phyloP scores from a whole-genome alignment of 1,140 invertebrate species.

The Drosophila biarmipes region DNA sequence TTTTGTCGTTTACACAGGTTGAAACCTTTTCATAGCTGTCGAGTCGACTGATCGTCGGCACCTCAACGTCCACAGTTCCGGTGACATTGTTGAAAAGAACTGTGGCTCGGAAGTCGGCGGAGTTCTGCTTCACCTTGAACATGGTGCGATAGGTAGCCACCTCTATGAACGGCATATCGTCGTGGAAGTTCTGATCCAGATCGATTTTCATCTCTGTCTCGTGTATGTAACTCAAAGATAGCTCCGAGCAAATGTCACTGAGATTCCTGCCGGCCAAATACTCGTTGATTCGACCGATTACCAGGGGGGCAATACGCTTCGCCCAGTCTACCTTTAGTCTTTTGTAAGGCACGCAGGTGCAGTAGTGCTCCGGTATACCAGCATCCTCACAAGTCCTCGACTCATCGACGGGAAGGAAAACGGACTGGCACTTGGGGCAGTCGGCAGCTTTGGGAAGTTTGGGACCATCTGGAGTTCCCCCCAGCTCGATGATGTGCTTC shows the following conservation, averaged over 20 bases:
- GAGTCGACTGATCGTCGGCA: constrained; percentile 86
- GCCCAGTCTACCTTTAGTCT: constrained; percentile 68
- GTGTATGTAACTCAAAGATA: constrained; percentile 52
- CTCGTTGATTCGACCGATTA: constrained; percentile 85
- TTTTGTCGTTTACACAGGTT: constrained; percentile 85
- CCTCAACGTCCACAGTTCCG: constrained; percentile 50
- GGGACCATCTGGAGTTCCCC: constrained; percentile 8
- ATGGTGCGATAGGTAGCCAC: constrained; percentile 50
- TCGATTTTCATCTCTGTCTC: constrained; percentile 45
- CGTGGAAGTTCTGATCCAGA: constrained; percentile 26
- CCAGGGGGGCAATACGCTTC: constrained; percentile 31
- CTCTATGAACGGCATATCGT: constrained; percentile 10
- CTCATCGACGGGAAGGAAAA: constrained; percentile 87
- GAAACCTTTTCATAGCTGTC: constrained; percentile 86
- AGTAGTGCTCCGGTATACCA: constrained; percentile 90
- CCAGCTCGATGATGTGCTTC: constrained; percentile 84
- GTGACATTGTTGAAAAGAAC: constrained; percentile 80
- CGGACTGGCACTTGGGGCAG: constrained; percentile 88
- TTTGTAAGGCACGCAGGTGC: constrained; percentile 88
- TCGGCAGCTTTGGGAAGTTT: constrained; percentile 34
- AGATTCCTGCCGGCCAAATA: constrained; percentile 55
- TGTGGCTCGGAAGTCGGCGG: constrained; percentile 86
- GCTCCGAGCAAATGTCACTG: constrained; percentile 40
- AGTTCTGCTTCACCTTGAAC: constrained; percentile 78
- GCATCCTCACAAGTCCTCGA: constrained; percentile 89